Percentiles rank a stretch among this genome's conserved stretches.
These are phyloP conservation scores for Aphidius gifuensis DNA, from an alignment of 1,140 invertebrate genomes.

Conservation along the genomic window DNA sequence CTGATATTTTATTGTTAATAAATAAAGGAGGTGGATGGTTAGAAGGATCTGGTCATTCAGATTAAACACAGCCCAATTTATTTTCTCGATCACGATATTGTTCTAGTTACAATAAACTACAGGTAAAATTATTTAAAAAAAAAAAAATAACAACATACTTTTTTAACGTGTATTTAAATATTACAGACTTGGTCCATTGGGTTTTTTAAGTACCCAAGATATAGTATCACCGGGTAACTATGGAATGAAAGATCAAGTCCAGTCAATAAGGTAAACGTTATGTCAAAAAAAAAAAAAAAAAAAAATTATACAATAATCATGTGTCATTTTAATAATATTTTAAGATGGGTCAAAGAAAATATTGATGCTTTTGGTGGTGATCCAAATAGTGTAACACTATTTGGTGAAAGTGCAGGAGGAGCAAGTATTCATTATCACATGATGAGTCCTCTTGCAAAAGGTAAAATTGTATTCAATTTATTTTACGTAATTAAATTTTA, in stretches of 20 bases:
- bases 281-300: too few relatives aligned
- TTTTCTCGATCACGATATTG: conserved; percentile 69
- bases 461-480: conserved; percentile 38
- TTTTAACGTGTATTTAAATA: background rate
- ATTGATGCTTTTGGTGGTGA: conserved; percentile 69
- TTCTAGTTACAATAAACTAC: conserved; percentile 78
- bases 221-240: conserved; percentile 65
- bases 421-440: conserved; percentile 67
- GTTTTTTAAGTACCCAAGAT: conserved; percentile 66
- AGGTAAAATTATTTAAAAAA: background rate
- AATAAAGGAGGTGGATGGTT: conserved; percentile 66
- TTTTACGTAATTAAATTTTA: too few relatives aligned
- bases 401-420: conserved; percentile 73
- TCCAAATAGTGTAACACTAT: conserved; percentile 64
- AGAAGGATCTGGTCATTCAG: conserved; percentile 62
- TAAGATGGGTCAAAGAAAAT: conserved; percentile 70
- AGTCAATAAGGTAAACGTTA: conserved; percentile 57
- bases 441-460: conserved; percentile 65
- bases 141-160: background rate
- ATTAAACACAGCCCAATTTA: conserved; percentile 72
- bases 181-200: conserved; percentile 60
- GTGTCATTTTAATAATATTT: too few relatives aligned
- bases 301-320: too few relatives aligned
- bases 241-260: conserved; percentile 72
- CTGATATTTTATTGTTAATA: too few relatives aligned